phyloP scores from a whole-genome alignment of 2,888 invertebrate species.

The Acronicta aceris region DNA sequence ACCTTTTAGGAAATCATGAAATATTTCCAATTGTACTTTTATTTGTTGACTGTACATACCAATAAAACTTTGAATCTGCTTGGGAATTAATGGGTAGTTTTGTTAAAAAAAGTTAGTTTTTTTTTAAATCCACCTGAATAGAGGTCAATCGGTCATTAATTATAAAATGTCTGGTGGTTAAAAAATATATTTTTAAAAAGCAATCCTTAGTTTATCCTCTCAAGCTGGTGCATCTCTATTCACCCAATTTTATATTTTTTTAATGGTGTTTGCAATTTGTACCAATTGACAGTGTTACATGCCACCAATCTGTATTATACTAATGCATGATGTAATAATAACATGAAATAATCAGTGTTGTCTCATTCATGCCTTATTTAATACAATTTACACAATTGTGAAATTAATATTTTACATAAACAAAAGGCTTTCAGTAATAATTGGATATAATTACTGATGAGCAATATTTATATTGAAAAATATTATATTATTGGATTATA shows the following conservation, averaged over 20 bases:
- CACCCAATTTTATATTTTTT: slow-evolving; percentile 1
- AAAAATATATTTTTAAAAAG: background rate
- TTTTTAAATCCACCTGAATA: background rate
- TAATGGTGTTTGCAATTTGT: slow-evolving; percentile 58
- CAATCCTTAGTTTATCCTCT: background rate
- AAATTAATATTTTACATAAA: background rate
- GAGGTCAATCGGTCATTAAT: background rate
- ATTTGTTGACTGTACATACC: background rate
- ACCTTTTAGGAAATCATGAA: slow-evolving; percentile 21
- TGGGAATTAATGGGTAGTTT: no score
- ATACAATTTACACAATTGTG: slow-evolving; percentile 23
- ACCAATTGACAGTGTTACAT: slow-evolving; percentile 58
- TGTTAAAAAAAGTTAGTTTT: no score
- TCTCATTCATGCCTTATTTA: slow-evolving; percentile 50
- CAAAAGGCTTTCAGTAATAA: background rate
- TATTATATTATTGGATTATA: no score
- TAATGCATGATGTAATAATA: slow-evolving; percentile 64
- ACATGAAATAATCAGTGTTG: slow-evolving; percentile 49
- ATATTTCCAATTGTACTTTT: background rate
- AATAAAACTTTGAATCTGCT: background rate
- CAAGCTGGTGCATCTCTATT: background rate
- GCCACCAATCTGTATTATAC: slow-evolving; percentile 69
- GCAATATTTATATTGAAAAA: no score
- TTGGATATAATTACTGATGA: slow-evolving; percentile 6
- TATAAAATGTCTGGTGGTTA: no score